A percentile compares a stretch with the other conserved stretches of the same genome.
phyloP scores from a whole-genome alignment of 2,888 invertebrate genomes.

The Tillus elongatus region DNA sequence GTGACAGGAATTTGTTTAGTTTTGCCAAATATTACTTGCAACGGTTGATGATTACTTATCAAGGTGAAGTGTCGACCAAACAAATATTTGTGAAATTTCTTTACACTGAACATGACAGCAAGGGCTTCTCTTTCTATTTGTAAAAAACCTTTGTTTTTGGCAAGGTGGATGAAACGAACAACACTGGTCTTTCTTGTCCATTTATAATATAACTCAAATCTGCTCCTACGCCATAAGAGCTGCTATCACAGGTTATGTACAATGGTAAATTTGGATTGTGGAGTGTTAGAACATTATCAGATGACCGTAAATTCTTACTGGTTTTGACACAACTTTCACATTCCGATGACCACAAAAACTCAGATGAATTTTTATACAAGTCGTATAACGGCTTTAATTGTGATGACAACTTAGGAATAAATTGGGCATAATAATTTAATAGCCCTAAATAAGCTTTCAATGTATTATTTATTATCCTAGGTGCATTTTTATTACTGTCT shows the following conservation, averaged over 20 bases:
- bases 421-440: constrained; percentile 21
- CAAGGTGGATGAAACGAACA: constrained; percentile 18
- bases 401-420: constrained; percentile 19
- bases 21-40: constrained; percentile 20
- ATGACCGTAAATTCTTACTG: constrained; percentile 21
- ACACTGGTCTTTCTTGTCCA: constrained; percentile 17
- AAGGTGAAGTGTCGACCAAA: constrained; percentile 15
- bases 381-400: constrained; percentile 18
- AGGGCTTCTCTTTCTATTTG: constrained; percentile 15
- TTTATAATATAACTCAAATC: constrained; percentile 21
- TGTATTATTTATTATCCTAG: constrained; percentile 14
- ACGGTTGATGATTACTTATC: constrained; percentile 19
- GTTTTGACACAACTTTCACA: constrained; percentile 17
- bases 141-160: constrained; percentile 11
- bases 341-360: constrained; percentile 17
- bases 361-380: constrained; percentile 9
- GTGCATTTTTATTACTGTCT: constrained; percentile 13
- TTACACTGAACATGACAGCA: too few relatives aligned
- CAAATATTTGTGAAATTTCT: constrained; percentile 17
- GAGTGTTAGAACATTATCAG: constrained; percentile 17
- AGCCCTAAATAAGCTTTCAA: constrained; percentile 18
- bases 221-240: constrained; percentile 22
- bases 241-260: constrained; percentile 19
- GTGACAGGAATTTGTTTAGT: too few relatives aligned
- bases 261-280: constrained; percentile 22